These are phyloP conservation scores for Engraulis encrasicolus DNA, from an alignment of 2,113 vertebrate genomes.

Conservation along the genomic window DNA sequence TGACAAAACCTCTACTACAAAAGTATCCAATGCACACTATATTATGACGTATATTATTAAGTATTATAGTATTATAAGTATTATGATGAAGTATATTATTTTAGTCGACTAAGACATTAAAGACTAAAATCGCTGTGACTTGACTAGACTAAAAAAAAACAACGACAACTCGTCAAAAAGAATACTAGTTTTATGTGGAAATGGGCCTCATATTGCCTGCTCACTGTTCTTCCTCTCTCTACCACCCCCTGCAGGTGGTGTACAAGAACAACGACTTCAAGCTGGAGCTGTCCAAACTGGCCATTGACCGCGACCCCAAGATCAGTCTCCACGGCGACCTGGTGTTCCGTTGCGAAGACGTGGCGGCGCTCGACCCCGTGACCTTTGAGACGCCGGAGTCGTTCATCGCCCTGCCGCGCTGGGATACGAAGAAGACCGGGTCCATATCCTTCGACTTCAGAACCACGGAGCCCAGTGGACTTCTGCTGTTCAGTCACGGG, in stretches of 20 bases:
- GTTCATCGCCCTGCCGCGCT: constrained; percentile 84
- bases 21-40: no score
- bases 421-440: constrained; percentile 88
- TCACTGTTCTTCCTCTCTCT: not conserved
- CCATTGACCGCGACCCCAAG: constrained; percentile 87
- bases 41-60: no score
- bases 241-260: constrained; percentile 78
- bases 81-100: no score
- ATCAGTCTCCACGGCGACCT: constrained; percentile 89
- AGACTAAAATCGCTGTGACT: no score
- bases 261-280: constrained; percentile 98
- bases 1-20: no score
- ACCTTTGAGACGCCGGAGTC: constrained; percentile 86
- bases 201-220: no score
- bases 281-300: constrained; percentile 89
- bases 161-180: no score
- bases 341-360: constrained; percentile 89
- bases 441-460: constrained; percentile 95
- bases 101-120: no score
- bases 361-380: constrained; percentile 87
- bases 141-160: no score
- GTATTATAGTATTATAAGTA: no score
- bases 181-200: no score
- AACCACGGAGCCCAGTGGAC: constrained; percentile 88
- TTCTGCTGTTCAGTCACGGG: constrained; percentile 89